These are phyloP conservation scores for Ischnus inquisitorius DNA, from an alignment of 2,888 invertebrate genomes.

Conservation along the genomic window DNA sequence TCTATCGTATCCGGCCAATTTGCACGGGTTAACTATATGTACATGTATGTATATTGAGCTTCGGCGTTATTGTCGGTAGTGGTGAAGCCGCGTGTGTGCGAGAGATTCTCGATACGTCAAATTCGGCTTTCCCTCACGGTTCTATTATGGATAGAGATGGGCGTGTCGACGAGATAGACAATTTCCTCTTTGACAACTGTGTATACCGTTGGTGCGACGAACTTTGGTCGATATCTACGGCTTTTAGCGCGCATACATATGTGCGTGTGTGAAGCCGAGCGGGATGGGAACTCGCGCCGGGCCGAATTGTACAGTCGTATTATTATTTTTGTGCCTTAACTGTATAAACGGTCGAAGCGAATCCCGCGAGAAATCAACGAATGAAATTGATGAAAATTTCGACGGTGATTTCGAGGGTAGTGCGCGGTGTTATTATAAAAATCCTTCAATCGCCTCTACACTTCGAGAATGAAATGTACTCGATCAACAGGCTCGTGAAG, in stretches of 20 bases:
- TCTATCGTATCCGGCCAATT: slow-evolving; percentile 22
- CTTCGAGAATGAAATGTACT: slow-evolving; percentile 48
- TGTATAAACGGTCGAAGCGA: not conserved
- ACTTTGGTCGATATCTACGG: slow-evolving; percentile 1
- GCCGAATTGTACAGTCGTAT: not conserved
- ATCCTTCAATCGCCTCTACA: slow-evolving; percentile 7
- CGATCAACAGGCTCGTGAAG: slow-evolving; percentile 36
- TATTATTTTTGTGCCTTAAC: not conserved
- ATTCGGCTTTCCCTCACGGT: slow-evolving; percentile 16
- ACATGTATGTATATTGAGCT: not conserved
- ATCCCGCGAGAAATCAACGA: not conserved
- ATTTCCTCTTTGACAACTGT: slow-evolving; percentile 42
- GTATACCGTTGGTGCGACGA: slow-evolving; percentile 2
- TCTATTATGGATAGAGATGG: slow-evolving; percentile 23
- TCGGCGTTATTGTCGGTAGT: slow-evolving; percentile 5
- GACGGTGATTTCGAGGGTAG: slow-evolving; percentile 51
- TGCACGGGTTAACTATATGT: slow-evolving; percentile 11
- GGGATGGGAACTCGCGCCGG: not conserved
- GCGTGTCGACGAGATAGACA: slow-evolving; percentile 42
- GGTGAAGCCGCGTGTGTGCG: slow-evolving; percentile 1
- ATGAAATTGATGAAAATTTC: slow-evolving; percentile 30
- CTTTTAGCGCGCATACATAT: not conserved
- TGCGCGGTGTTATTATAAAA: slow-evolving; percentile 3
- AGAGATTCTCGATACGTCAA: slow-evolving; percentile 28
- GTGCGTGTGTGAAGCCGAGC: not conserved